Evolutionary conservation across 64 coral and sea anemone species (phyloP), one percentile per base, ranked within the genome.

Genomic region (Porites australiensis): DNA sequence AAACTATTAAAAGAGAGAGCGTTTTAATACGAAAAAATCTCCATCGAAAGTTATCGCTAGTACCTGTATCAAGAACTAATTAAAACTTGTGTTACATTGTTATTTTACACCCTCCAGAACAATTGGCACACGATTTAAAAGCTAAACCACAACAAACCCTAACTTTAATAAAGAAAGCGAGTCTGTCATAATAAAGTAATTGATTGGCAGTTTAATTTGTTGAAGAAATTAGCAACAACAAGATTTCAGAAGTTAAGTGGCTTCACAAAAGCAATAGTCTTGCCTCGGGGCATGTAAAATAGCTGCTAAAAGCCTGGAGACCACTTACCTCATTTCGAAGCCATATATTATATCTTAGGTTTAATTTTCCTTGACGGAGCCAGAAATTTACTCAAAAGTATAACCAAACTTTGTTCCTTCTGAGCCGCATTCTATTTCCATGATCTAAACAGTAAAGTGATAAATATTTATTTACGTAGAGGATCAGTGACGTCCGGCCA

Each of bases 391-490:
- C 21, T 5, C 66, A 45, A 83, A 18, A 10, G 8, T 65, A 59
- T 2, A 65, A 5, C 58, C 27, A 66, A 66, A 44, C 61, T 11
- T 83, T 82, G 13, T 45, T 44, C 27, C 23, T 45, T 47, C 44
- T 83, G 79, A 44, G 44, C 13, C 44, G 43, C 79, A 83, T 83
- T 83, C 60, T 83, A 83, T 65, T 64, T 83, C 44, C 60, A 65
- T 83, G 61, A 83, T 83, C 79, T 83, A 62, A 83, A 83, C 79
- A 49, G 37, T 15, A 19, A 83, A 65, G 79, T 83, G 79, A 83
- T 83, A 83, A 83, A 83, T 83, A 83, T 83, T 83, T 83, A 83
- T 83, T 83, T 65, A 45, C 61, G 23, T 64, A 64, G 23, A 47
- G 79, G 79, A 64, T 83, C 79, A 83, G 37, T 83, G 79, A 83